Evolutionary conservation across 2,797 vertebrate species (phyloP).

Genomic region (Gastrophryne carolinensis): DNA sequence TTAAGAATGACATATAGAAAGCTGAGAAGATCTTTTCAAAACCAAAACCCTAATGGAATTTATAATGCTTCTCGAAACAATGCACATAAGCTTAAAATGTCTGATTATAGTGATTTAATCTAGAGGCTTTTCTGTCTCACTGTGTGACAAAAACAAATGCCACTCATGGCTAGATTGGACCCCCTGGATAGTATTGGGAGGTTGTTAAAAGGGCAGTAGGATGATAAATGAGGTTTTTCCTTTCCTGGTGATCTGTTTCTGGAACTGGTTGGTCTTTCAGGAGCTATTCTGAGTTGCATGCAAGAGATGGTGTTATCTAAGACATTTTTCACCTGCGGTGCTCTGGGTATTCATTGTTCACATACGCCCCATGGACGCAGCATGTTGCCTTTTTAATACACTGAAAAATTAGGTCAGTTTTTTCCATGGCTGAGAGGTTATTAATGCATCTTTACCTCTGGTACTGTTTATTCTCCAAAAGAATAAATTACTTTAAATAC

Average conservation of each 20-base stretch:
- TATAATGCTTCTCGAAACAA: not conserved
- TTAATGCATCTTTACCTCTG: not conserved
- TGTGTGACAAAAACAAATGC: slow-evolving; percentile 47
- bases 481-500: not conserved
- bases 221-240: slow-evolving; percentile 39
- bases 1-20: not conserved
- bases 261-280: not conserved
- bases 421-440: not conserved
- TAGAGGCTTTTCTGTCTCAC: not conserved
- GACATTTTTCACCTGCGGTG: slow-evolving; percentile 21
- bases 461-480: not conserved
- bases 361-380: not conserved
- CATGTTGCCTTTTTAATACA: not conserved
- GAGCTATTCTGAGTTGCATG: not conserved
- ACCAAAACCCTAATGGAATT: not conserved
- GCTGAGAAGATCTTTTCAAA: not conserved
- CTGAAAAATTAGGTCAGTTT: not conserved
- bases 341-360: not conserved
- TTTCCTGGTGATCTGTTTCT: slow-evolving; percentile 16
- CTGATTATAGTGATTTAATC: slow-evolving; percentile 38
- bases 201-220: slow-evolving; percentile 47
- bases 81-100: not conserved
- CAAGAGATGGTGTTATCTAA: not conserved
- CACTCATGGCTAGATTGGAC: slow-evolving; percentile 34
- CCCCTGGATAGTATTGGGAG: slow-evolving; percentile 32